Evolutionary conservation across 2,888 invertebrate genomes (phyloP), one percentile per base, ranked within the genome.

Genomic region (Coleophora flavipennella): DNA sequence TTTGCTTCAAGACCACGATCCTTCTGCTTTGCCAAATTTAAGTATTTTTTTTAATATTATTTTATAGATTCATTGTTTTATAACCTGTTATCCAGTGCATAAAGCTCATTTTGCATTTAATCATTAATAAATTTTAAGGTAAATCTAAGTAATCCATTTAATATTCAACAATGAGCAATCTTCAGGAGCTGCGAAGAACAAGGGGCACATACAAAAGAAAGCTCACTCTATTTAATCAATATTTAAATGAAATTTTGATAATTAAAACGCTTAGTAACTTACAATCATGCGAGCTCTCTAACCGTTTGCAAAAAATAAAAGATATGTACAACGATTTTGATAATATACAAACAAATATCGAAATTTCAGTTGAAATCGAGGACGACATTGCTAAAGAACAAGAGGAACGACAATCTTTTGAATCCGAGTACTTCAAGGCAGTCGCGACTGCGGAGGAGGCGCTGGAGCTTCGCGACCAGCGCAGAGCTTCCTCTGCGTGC

Each of bases 281-380:
- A 1, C 41, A 41, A 34, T 20, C 29, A 9, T 20, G 13, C n/a
- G 41, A 41, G 34, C 33, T 33, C 10, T 34, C 33, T 13, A 36
- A 28, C 28, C 32, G 47, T 1, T 38, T 47, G 25, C 3, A 3
- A 11, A 47, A 45, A 41, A 38, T 47, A 0, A 11, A 44, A 10
- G 44, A 44, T 1, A n/a, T 44, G 1, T 47, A 45, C 28, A 25
- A 26, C 6, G 41, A 47, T 13, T 44, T 26, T 32, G 44, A 47
- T 35, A 20, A 7, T 4, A 29, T 39, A 6, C 47, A 47, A 36
- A 28, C 35, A 37, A 35, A 44, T 6, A 44, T 47, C 34, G 47
- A 44, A 43, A 8, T 8, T 11, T 6, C 43, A 9, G 33, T 12
- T 25, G 43, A 44, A 35, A 38, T 43, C 44, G 34, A 43, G 43